Evolutionary conservation across 2,888 invertebrate genomes (phyloP), one percentile per base, ranked within the genome.

Genomic region (Napeogenes inachia): DNA sequence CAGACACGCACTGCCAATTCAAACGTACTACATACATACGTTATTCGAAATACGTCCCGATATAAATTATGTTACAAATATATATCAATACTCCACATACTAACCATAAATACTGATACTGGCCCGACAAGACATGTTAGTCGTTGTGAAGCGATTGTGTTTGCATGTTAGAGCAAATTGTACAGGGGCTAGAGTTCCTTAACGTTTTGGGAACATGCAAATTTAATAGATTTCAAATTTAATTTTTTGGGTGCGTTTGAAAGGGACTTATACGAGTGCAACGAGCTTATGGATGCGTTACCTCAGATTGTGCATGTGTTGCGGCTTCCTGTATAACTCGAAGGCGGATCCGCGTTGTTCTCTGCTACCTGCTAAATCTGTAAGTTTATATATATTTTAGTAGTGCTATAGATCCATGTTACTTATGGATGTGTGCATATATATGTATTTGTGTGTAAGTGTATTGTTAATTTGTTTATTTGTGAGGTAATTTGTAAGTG

Each of bases 321-420:
- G 93, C 10, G 97, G 97, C 85, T 98, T 98, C 70, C 97, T 94
- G 82, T 98, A 98, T 67, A 98, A 91, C 85, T 98, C 98, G 82
- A 98, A 98, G n/a, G 98, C 98, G 68, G 97, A 97, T 38, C 97
- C 97, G 60, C 97, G 92, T 78, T 97, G 97, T 79, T 97, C 97
- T 73, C 96, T 92, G 75, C 97, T 95, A 57, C 97, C 97, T 59
- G 96, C 96, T 79, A 97, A 89, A 82, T 93, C 93, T 84, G 78
- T 13, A 68, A 65, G 61, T 21, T 50, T 21, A 12, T 50, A 50
- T 50, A 30, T 8, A 10, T 30, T 30, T 50, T 6, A 50, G 30
- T 50, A 8, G 10, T 21, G 50, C 6, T 4, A 30, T 30, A 0
- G 12, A 30, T 30, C 21, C 21, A 50, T 1, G 21, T 21, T 13